Base-by-base conservation (phyloP, 1,140 invertebrate genomes). In the Dreissena polymorpha region DNA sequence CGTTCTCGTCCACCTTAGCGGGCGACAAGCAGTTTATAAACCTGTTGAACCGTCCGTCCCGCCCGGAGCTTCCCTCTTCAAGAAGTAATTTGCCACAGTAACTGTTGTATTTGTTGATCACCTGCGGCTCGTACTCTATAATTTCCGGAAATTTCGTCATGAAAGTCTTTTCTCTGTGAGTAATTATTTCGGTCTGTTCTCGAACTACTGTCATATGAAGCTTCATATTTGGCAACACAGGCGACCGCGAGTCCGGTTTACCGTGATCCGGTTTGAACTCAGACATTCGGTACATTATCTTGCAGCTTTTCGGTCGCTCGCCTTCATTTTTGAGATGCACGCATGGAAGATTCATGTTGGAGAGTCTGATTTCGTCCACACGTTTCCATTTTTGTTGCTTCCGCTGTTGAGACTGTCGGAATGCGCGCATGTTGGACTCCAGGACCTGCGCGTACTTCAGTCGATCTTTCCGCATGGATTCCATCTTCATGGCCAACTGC, bases 141-240 rank as follows among this genome's bases (percentile, higher is more conserved):
- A 83, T 70, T 77, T 83, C 81, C 1, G 81, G 81, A 64, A 83
- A 76, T 65, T 67, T 69, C 8, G 81, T 83, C 81, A 83, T 83
- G 27, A 83, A 83, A 8, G 81, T 83, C 25, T 83, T 83, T 29
- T 83, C 81, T 39, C 73, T 8, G 27, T 83, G 81, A 50, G 81
- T 76, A 16, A 83, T 83, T 63, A 83, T 83, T 75, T 83, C 81
- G 12, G 81, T 83, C 57, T 76, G 81, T 50, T 83, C 81, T 49
- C 81, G 72, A n/a, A 65, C n/a, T 13, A 83, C 64, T n/a, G 73
- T 83, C 39, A 39, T 39, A 39, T 39, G 39, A 49, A 77, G 60
- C 14, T 83, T 76, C 73, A 83, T 76, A 57, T 83, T 83, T 10
- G 81, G 81, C 18, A 83, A 53, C 29, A 83, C 65, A 0, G 81